Evolutionary conservation across 2,113 vertebrate genomes (phyloP).

Genomic region (Papio anubis): DNA sequence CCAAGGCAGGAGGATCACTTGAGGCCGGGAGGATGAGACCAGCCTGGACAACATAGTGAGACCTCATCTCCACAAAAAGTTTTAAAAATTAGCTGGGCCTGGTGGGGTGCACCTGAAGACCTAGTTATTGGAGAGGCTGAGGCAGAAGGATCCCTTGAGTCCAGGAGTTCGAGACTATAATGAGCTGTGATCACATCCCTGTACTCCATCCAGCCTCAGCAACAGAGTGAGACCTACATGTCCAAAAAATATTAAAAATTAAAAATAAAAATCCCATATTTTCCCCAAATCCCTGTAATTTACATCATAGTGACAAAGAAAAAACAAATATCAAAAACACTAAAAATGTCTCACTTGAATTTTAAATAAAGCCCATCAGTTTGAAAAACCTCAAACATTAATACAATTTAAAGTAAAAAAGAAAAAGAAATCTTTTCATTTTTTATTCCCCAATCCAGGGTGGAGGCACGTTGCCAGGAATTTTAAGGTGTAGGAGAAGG

Average conservation of each 20-base stretch:
- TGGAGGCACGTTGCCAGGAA: background rate
- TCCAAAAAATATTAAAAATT: background rate
- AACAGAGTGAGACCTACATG: too few species aligned
- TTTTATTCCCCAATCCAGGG: background rate
- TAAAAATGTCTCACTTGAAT: background rate
- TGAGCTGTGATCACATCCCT: too few species aligned
- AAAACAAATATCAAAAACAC: constrained; percentile 15
- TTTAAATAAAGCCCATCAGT: background rate
- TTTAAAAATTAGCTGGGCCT: too few species aligned
- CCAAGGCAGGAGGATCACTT: too few species aligned
- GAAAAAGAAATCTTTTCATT: background rate
- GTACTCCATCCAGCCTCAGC: too few species aligned
- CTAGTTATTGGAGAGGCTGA: too few species aligned
- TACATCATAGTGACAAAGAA: background rate
- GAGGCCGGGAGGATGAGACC: too few species aligned
- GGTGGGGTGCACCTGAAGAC: too few species aligned
- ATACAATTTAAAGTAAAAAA: background rate
- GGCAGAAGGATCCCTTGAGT: too few species aligned
- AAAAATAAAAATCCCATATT: background rate
- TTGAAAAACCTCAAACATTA: background rate
- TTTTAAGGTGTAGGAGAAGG: background rate
- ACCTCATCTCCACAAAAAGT: background rate
- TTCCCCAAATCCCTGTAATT: background rate
- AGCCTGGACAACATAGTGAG: too few species aligned
- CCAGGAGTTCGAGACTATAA: too few species aligned